These are phyloP conservation scores for Morpho helenor DNA, from an alignment of 2,888 invertebrate genomes.

Conservation along the genomic window DNA sequence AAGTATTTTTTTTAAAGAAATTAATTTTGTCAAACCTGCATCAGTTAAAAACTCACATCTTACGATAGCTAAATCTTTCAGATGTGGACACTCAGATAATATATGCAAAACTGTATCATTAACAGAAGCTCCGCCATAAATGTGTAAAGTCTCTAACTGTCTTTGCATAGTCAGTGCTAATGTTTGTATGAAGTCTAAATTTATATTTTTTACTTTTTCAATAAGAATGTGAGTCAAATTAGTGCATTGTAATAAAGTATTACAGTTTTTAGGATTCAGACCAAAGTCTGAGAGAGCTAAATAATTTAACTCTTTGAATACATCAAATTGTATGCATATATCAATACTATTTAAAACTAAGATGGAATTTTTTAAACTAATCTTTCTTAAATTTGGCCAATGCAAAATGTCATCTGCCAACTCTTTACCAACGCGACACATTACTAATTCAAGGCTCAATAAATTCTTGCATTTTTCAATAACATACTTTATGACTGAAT, in stretches of 20 bases:
- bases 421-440: conserved; percentile 60
- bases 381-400: conserved; percentile 55
- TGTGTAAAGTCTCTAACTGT: conserved; percentile 51
- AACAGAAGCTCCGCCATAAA: conserved; percentile 61
- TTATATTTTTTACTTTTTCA: conserved; percentile 61
- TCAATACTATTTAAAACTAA: conserved; percentile 41
- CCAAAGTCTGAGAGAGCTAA: conserved; percentile 66
- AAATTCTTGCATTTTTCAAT: conserved; percentile 54
- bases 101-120: conserved; percentile 53
- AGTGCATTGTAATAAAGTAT: conserved; percentile 50
- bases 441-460: conserved; percentile 57
- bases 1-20: conserved; percentile 44
- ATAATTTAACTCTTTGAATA: conserved; percentile 51
- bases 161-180: conserved; percentile 51
- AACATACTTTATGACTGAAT: conserved; percentile 48
- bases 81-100: conserved; percentile 50
- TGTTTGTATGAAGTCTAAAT: conserved; percentile 47
- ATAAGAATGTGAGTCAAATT: conserved; percentile 59
- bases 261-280: conserved; percentile 50
- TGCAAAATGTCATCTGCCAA: conserved; percentile 50
- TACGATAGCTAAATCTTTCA: conserved; percentile 61
- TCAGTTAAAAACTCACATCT: conserved; percentile 65
- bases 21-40: conserved; percentile 47
- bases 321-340: conserved; percentile 49
- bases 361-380: conserved; percentile 63